Percentiles rank a stretch among this genome's conserved stretches.
Evolutionary conservation across 2,113 vertebrate genomes (phyloP).

Genomic region (Chaetodon trifascialis): DNA sequence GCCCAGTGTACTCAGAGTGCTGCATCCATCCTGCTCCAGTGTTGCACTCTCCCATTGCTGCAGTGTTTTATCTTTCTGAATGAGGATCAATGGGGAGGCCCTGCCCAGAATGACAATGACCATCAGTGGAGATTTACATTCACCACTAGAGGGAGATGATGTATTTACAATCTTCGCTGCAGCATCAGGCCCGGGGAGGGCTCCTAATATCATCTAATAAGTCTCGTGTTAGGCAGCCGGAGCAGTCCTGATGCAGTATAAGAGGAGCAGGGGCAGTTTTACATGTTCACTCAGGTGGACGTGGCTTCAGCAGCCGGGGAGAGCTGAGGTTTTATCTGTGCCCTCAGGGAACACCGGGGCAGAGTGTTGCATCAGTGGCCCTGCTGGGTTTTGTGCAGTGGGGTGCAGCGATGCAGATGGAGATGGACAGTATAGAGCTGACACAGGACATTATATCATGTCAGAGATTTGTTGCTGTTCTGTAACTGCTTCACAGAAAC

Average conservation of each 20-base stretch:
- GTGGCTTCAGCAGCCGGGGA: slow-evolving; percentile 34
- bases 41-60: slow-evolving; percentile 69
- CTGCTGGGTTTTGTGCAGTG: slow-evolving; percentile 56
- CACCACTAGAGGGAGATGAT: slow-evolving; percentile 69
- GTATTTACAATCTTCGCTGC: slow-evolving; percentile 44
- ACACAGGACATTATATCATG: slow-evolving; percentile 63
- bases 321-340: slow-evolving; percentile 52
- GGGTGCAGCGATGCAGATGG: slow-evolving; percentile 71
- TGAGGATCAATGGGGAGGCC: slow-evolving; percentile 77
- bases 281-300: slow-evolving; percentile 33
- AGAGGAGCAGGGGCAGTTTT: slow-evolving; percentile 24
- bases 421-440: slow-evolving; percentile 64
- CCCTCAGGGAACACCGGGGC: slow-evolving; percentile 53
- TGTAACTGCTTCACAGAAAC: slow-evolving; percentile 39
- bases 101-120: slow-evolving; percentile 77
- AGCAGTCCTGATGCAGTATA: slow-evolving; percentile 8
- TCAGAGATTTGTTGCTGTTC: slow-evolving; percentile 55
- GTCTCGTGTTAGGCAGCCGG: slow-evolving; percentile 21
- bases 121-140: slow-evolving; percentile 6
- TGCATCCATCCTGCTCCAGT: slow-evolving; percentile 42
- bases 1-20: slow-evolving; percentile 16
- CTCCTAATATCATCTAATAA: slow-evolving; percentile 27
- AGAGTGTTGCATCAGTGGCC: slow-evolving; percentile 58
- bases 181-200: slow-evolving; percentile 44
- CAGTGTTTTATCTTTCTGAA: slow-evolving; percentile 77